A percentile compares a stretch with the other conserved stretches of the same genome.
Conservation (phyloP, 2,113 vertebrate genomes). For the Aegotheles bennettii region DNA sequence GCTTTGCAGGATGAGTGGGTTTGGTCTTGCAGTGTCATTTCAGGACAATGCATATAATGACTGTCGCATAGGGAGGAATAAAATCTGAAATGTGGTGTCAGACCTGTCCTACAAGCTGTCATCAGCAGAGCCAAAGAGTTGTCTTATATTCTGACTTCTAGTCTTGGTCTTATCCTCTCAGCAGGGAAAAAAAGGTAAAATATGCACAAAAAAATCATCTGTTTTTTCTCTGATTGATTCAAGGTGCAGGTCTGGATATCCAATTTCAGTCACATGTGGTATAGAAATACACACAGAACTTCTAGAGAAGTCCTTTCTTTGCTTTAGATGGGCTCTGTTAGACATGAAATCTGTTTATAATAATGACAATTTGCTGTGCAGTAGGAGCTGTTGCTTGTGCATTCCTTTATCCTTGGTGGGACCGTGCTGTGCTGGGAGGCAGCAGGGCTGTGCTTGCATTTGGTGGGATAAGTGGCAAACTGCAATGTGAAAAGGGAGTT, state of each 20-base stretch:
- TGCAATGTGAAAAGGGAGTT: background rate
- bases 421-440: background rate
- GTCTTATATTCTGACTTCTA: background rate
- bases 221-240: background rate
- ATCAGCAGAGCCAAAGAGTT: background rate
- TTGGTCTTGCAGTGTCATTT: background rate
- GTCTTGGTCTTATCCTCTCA: background rate
- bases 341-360: background rate
- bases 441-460: background rate
- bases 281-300: background rate
- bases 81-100: accelerated
- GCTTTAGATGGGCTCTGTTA: background rate
- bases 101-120: background rate
- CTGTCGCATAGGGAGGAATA: background rate
- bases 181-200: too few species aligned
- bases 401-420: background rate
- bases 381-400: background rate
- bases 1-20: background rate
- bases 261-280: background rate
- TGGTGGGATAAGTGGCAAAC: background rate
- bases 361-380: background rate
- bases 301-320: background rate
- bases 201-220: background rate
- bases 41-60: background rate
- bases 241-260: background rate